Percentiles rank a stretch among this genome's conserved stretches.
phyloP scores from a whole-genome alignment of 2,888 invertebrate genomes.

The Dryobota labecula region DNA sequence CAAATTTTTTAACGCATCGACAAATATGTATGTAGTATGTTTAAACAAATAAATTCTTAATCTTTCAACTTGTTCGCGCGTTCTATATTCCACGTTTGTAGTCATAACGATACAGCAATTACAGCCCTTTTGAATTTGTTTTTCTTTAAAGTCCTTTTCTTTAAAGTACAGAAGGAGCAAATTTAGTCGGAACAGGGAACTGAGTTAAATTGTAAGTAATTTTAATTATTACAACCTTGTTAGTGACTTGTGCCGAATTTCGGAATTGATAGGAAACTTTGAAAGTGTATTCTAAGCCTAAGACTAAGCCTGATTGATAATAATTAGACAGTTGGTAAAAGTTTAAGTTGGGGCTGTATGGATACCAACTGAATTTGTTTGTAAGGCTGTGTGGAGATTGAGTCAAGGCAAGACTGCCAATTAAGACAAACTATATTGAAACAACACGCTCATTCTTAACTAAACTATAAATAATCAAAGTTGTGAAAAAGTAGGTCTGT shows the following conservation, averaged over 20 bases:
- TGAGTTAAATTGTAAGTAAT: constrained; percentile 43
- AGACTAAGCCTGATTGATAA: constrained; percentile 40
- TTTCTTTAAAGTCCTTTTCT: not conserved
- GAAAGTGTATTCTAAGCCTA: constrained; percentile 36
- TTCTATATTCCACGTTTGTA: too few relatives aligned
- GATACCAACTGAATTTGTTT: not conserved
- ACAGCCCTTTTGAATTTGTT: too few relatives aligned
- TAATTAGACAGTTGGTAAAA: constrained; percentile 39
- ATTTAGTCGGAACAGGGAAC: constrained; percentile 41
- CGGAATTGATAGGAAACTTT: constrained; percentile 3
- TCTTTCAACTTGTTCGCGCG: too few relatives aligned
- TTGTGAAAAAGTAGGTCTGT: not conserved
- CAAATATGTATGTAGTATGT: too few relatives aligned
- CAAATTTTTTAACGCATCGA: too few relatives aligned
- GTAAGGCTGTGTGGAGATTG: not conserved
- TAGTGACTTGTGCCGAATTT: constrained; percentile 24
- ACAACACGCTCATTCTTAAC: not conserved
- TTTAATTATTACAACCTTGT: constrained; percentile 32
- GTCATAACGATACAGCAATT: too few relatives aligned
- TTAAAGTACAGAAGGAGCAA: constrained; percentile 36
- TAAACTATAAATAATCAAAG: too few relatives aligned
- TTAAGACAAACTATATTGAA: not conserved
- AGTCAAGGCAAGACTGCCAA: not conserved
- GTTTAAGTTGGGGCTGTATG: not conserved
- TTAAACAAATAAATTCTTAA: too few relatives aligned